Base-by-base conservation (phyloP, 2,888 invertebrate genomes). In the Platycnemis pennipes region DNA sequence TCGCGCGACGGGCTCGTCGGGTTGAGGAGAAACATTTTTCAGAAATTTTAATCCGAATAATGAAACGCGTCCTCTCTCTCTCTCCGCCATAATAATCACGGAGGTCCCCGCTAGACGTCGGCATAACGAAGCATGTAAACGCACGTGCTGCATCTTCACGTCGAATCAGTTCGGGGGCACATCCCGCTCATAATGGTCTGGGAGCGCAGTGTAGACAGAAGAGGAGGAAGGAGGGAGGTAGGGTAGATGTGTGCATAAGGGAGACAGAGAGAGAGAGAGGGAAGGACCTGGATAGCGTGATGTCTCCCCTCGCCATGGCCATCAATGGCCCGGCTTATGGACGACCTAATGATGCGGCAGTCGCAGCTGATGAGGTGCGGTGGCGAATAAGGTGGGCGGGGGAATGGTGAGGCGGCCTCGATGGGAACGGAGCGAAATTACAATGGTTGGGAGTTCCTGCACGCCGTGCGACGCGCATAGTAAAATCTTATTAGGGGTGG, bases 321-420 rank as follows among this genome's bases (percentile, higher is more conserved):
- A 91, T 91, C 91, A 91, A 91, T 91, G 91, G 91, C 91, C 63
- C 63, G 91, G 91, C 91, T 91, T 91, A 91, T 91, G 91, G 63
- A 63, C 37, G 91, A 44, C 91, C 91, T 91, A 91, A 91, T 91
- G 91, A 91, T 91, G 91, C 63, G 91, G 91, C 91, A 91, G 91
- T 91, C 91, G 63, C 44, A 44, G 91, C 63, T 91, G 91, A 91
- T 91, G 91, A 91, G 91, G 63, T 91, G 91, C 91, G 91, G 63
- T 77, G 77, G 77, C 77, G 37, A 16, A 77, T 77, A 77, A 37
- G 77, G 77, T 77, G 89, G 56, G 53, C 2, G 88, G 88, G 45
- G 11, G 53, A n/a, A 19, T 13, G 49, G 49, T 11, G 88, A n/a
- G 88, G n/a, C 88, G 88, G 37, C n/a, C 49, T 42, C 49, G 88